Evolutionary conservation across 2,888 invertebrate species (phyloP).

Genomic region (Coremacera marginata): DNA sequence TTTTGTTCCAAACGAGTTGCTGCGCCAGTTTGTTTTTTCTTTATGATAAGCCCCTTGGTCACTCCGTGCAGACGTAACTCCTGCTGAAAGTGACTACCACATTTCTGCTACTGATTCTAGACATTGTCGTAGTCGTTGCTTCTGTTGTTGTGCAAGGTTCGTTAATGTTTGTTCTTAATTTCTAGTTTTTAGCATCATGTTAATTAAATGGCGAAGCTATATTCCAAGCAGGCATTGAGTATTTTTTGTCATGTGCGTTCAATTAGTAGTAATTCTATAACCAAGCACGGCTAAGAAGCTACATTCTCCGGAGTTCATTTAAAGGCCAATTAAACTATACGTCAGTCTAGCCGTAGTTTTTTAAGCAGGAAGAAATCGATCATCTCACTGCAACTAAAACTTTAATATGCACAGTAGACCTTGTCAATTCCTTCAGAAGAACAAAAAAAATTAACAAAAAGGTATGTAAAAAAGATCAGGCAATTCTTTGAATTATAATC

Average conservation of each 20-base stretch:
- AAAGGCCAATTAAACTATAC: background rate
- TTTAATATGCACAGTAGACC: too few species aligned
- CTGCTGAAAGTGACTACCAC: background rate
- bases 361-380: too few species aligned
- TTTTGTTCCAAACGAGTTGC: background rate
- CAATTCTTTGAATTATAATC: too few species aligned
- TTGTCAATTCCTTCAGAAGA: too few species aligned
- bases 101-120: too few species aligned
- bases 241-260: slow-evolving; percentile 37
- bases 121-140: background rate
- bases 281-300: too few species aligned
- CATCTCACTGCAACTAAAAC: too few species aligned
- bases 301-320: background rate
- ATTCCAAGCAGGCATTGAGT: slow-evolving; percentile 16
- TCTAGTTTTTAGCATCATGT: slow-evolving; percentile 26
- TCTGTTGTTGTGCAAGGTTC: background rate
- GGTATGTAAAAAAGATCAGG: too few species aligned
- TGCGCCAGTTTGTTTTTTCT: background rate
- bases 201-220: slow-evolving; percentile 22
- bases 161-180: slow-evolving; percentile 19
- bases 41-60: background rate
- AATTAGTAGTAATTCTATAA: slow-evolving; percentile 45
- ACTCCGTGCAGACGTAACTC: background rate
- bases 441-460: too few species aligned
- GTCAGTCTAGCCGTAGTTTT: background rate